These are phyloP conservation scores for Lepidostoma basale DNA, from an alignment of 1,140 invertebrate genomes.

Conservation along the genomic window DNA sequence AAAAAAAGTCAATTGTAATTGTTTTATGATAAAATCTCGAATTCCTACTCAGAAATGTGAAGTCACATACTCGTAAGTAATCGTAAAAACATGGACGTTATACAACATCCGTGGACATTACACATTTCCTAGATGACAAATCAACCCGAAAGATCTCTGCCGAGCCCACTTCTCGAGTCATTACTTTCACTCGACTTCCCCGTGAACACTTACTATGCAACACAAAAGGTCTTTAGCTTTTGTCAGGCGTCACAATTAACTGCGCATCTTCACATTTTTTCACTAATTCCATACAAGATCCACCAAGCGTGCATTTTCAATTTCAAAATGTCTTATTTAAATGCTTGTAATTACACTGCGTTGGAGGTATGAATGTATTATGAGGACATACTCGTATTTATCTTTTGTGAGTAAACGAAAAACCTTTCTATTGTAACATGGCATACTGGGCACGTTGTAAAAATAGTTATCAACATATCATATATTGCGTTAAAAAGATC, in stretches of 20 bases:
- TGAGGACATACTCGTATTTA: no score
- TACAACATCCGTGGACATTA: neutral
- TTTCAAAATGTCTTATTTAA: neutral
- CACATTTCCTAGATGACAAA: neutral
- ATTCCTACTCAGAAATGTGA: neutral
- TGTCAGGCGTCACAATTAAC: slow-evolving; percentile 1
- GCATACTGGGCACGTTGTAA: no score
- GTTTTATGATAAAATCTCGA: neutral
- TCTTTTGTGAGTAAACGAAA: no score
- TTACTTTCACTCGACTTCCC: slow-evolving; percentile 1
- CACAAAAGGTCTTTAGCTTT: neutral
- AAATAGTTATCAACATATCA: no score
- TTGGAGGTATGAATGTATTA: no score
- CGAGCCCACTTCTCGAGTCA: neutral
- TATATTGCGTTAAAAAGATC: no score
- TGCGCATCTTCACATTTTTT: slow-evolving; percentile 3
- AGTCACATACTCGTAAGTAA: neutral
- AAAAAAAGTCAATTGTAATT: neutral
- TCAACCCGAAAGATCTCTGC: neutral
- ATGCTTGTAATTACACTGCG: neutral
- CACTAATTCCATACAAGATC: neutral
- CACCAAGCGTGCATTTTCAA: neutral
- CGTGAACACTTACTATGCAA: neutral
- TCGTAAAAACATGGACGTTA: neutral
- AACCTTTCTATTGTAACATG: no score